Evolutionary conservation across 2,888 invertebrate species (phyloP).

Genomic region (Melinaea menophilus): DNA sequence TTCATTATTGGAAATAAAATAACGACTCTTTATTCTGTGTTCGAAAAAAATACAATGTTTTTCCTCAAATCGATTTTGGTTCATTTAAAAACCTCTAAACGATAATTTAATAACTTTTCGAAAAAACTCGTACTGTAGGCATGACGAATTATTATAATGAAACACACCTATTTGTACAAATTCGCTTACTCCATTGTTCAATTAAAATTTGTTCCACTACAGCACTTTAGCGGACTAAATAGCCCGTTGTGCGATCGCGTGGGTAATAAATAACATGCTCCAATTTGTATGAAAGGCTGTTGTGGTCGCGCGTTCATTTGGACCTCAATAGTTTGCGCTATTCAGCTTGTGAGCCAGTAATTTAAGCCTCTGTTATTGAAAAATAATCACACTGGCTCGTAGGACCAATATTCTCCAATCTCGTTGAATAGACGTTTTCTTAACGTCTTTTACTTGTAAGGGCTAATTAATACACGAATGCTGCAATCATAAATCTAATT

Average conservation of each 20-base stretch:
- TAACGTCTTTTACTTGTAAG: slow-evolving; percentile 24
- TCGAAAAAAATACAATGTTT: no score
- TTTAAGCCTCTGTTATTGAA: slow-evolving; percentile 7
- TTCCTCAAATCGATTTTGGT: no score
- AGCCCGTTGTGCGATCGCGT: slow-evolving; percentile 12
- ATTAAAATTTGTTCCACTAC: slow-evolving; percentile 19
- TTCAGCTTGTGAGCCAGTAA: slow-evolving; percentile 3
- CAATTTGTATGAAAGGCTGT: slow-evolving; percentile 22
- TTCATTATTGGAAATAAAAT: no score
- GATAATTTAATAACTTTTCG: no score
- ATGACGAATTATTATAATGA: background rate
- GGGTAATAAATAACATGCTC: slow-evolving; percentile 19
- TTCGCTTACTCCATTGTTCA: slow-evolving; percentile 13
- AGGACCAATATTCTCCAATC: slow-evolving; percentile 37
- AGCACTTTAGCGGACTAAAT: slow-evolving; percentile 17
- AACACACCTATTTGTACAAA: slow-evolving; percentile 4
- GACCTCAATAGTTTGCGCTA: slow-evolving; percentile 11
- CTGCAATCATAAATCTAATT: no score
- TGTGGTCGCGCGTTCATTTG: slow-evolving; percentile 13
- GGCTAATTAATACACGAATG: no score
- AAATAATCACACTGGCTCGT: slow-evolving; percentile 8
- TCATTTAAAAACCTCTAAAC: no score
- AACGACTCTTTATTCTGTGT: no score
- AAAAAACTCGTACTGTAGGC: background rate
- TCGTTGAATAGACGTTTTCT: slow-evolving; percentile 36